Percentiles rank a stretch among this genome's conserved stretches.
Conservation (phyloP, 1,140 invertebrate species). For the Musca domestica region DNA sequence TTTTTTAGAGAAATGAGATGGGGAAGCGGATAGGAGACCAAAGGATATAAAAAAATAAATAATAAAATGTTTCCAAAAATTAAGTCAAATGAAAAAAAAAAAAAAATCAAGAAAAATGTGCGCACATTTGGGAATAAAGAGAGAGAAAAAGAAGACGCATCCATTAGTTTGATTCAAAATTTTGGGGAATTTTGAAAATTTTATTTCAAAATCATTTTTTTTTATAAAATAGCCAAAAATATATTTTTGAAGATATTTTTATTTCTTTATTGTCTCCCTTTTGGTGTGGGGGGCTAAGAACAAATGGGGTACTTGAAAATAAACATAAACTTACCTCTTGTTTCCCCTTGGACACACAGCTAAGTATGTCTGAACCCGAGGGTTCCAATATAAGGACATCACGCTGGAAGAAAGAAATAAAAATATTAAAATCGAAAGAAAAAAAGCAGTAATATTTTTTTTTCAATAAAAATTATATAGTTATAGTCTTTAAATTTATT, state of each 20-base stretch:
- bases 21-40: no score
- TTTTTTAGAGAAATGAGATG: no score
- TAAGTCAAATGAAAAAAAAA: no score
- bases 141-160: slow-evolving; percentile 27
- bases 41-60: no score
- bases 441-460: slow-evolving; percentile 21
- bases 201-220: not conserved
- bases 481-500: no score
- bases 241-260: no score
- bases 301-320: not conserved
- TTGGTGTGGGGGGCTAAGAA: not conserved
- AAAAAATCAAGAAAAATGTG: not conserved
- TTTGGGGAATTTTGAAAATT: not conserved
- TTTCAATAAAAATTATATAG: not conserved
- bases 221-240: not conserved
- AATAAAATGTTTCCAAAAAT: no score
- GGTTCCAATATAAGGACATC: slow-evolving; percentile 73
- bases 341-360: slow-evolving; percentile 79
- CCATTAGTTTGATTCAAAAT: slow-evolving; percentile 21
- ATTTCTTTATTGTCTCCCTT: no score
- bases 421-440: not conserved
- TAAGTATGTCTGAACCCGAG: slow-evolving; percentile 64
- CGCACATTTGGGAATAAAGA: not conserved
- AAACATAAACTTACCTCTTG: slow-evolving; percentile 61
- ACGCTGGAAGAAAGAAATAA: slow-evolving; percentile 58